phyloP scores from a whole-genome alignment of 2,888 invertebrate species.

The Pseudococcus longispinus region DNA sequence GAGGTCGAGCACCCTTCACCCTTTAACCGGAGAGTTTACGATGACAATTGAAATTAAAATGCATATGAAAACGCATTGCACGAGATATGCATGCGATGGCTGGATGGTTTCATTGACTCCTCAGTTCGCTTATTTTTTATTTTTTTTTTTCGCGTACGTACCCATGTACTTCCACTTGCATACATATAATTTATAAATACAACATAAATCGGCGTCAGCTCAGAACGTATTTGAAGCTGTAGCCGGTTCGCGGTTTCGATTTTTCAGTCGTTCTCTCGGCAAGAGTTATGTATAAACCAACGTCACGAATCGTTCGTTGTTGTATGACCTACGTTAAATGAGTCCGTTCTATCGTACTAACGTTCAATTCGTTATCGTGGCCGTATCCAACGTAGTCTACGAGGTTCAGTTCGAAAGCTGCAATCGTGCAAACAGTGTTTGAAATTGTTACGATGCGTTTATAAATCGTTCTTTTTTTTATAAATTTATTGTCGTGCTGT shows the following conservation, averaged over 20 bases:
- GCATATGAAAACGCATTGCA: background rate
- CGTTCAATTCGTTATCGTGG: slow-evolving; percentile 36
- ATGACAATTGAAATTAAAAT: slow-evolving; percentile 2
- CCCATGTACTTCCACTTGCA: too few species aligned
- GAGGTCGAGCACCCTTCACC: background rate
- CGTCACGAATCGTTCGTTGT: slow-evolving; percentile 28
- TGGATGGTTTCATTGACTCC: background rate
- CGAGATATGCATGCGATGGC: background rate
- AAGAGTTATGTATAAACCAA: background rate
- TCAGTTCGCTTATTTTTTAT: background rate
- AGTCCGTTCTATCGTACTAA: background rate
- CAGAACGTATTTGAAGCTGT: background rate
- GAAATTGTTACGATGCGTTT: slow-evolving; percentile 14
- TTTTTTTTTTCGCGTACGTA: background rate
- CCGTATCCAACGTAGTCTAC: slow-evolving; percentile 5
- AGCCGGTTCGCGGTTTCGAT: background rate
- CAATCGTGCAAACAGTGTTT: background rate
- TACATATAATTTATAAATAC: background rate
- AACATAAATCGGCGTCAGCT: background rate
- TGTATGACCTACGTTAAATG: slow-evolving; percentile 12
- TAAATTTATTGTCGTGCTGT: background rate
- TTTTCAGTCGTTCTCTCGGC: background rate
- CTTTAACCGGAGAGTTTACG: background rate
- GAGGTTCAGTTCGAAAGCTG: slow-evolving; percentile 24
- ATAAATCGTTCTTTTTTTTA: background rate